phyloP scores from a whole-genome alignment of 2,113 vertebrate species.

The Ameiurus melas region DNA sequence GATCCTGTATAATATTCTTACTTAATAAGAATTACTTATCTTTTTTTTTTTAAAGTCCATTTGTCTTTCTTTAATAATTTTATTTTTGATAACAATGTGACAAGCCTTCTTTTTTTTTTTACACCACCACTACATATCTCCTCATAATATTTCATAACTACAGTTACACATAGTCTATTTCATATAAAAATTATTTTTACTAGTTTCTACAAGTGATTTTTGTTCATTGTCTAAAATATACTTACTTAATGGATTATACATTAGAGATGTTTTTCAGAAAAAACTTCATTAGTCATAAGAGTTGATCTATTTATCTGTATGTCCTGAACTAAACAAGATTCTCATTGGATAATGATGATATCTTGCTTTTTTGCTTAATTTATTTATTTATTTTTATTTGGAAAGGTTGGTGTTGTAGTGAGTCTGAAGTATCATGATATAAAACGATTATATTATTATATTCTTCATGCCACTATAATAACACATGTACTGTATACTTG shows the following conservation, averaged over 20 bases:
- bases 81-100: background rate
- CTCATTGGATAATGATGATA: background rate
- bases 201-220: background rate
- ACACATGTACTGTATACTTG: background rate
- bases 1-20: background rate
- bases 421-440: background rate
- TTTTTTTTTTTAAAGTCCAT: background rate
- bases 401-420: background rate
- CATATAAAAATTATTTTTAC: background rate
- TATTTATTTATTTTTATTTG: background rate
- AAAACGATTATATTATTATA: background rate
- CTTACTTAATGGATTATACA: background rate
- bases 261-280: background rate
- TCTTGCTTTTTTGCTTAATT: background rate
- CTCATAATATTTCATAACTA: background rate
- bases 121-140: background rate
- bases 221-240: background rate
- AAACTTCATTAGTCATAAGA: background rate
- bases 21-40: background rate
- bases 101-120: background rate
- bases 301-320: background rate
- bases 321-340: background rate
- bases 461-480: background rate
- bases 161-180: background rate
- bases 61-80: background rate